phyloP scores from a whole-genome alignment of 2,888 invertebrate species.

The Beris morrisii region DNA sequence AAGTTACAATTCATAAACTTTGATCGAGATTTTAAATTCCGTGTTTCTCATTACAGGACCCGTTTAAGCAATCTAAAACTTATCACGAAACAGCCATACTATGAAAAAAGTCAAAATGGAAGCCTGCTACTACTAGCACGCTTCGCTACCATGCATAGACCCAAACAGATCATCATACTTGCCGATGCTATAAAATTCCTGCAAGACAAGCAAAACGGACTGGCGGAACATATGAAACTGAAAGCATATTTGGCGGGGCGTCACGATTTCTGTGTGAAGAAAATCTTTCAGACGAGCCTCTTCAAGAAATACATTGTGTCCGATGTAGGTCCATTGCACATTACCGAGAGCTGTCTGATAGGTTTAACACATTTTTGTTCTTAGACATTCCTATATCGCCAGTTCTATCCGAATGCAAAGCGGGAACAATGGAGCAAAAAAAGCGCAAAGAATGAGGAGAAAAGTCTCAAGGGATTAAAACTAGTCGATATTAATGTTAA shows the following conservation, averaged over 20 bases:
- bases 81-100: conserved; percentile 64
- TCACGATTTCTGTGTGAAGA: conserved; percentile 41
- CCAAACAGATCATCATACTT: conserved; percentile 55
- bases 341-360: conserved; percentile 29
- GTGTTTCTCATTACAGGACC: conserved; percentile 55
- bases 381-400: conserved; percentile 58
- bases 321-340: conserved; percentile 52
- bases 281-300: conserved; percentile 51
- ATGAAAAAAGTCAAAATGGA: conserved; percentile 57
- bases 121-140: conserved; percentile 65
- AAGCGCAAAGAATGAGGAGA: conserved; percentile 58
- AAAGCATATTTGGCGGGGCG: conserved; percentile 45
- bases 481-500: conserved; percentile 62
- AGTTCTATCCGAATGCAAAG: conserved; percentile 62
- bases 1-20: too few species aligned
- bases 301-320: conserved; percentile 61
- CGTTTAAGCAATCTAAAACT: conserved; percentile 62
- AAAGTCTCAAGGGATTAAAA: conserved; percentile 58
- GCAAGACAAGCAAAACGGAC: conserved; percentile 59
- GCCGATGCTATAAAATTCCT: conserved; percentile 48
- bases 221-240: conserved; percentile 58
- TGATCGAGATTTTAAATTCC: background rate
- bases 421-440: conserved; percentile 58
- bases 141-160: conserved; percentile 64
- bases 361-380: conserved; percentile 1